These are phyloP conservation scores for Halcyon leucocephala DNA, from an alignment of 2,797 vertebrate genomes.

Conservation along the genomic window DNA sequence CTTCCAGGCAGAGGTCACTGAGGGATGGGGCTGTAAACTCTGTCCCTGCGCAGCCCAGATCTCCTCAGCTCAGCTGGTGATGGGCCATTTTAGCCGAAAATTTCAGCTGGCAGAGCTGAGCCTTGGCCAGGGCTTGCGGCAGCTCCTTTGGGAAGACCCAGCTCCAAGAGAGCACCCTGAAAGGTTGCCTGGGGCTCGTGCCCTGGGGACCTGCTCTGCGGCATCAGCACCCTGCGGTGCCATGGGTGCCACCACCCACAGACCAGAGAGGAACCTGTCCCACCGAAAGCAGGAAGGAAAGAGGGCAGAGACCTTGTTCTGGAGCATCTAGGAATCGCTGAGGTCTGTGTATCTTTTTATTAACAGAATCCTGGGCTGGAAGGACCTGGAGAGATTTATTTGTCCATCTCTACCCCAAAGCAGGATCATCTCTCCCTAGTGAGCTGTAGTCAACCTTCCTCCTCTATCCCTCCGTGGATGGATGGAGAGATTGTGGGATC, in stretches of 20 bases:
- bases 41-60: accelerated
- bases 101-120: background rate
- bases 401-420: background rate
- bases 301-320: background rate
- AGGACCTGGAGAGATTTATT: background rate
- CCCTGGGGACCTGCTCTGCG: background rate
- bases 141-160: background rate
- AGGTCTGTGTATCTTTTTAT: accelerated
- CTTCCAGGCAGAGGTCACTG: accelerated
- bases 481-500: accelerated
- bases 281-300: background rate
- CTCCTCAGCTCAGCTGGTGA: background rate
- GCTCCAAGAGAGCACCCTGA: accelerated
- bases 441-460: background rate
- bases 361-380: background rate
- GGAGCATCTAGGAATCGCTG: background rate
- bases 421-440: accelerated
- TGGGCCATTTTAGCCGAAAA: accelerated
- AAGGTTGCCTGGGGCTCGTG: accelerated
- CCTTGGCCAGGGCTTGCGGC: accelerated
- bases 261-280: accelerated
- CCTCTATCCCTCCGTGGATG: accelerated
- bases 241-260: accelerated
- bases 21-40: background rate
- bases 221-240: background rate